Percentiles rank a stretch among this genome's conserved stretches.
These are phyloP conservation scores for Yasuhikotakia modesta DNA, from an alignment of 2,797 vertebrate genomes.

Conservation along the genomic window DNA sequence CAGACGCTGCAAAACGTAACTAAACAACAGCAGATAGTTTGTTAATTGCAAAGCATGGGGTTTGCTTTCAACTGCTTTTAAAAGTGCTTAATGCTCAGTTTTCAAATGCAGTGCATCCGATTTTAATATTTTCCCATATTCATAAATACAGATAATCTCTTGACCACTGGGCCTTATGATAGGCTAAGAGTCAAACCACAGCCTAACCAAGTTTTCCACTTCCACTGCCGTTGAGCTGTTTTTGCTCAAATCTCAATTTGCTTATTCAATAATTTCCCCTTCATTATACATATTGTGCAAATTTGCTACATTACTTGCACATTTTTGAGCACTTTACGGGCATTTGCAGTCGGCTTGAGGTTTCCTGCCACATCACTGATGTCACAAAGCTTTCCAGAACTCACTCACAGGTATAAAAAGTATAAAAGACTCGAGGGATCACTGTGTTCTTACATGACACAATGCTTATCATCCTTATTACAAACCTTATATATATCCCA, in stretches of 20 bases:
- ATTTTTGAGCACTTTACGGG: conserved; percentile 40
- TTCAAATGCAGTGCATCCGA: not conserved
- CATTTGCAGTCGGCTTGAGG: conserved; percentile 59
- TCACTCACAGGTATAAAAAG: conserved; percentile 37
- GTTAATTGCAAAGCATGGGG: no score
- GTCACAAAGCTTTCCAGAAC: conserved; percentile 58
- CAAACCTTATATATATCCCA: conserved; percentile 50
- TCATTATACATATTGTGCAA: conserved; percentile 54
- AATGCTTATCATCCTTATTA: conserved; percentile 57
- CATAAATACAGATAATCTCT: conserved; percentile 13
- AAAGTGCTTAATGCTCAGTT: not conserved
- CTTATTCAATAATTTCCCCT: conserved; percentile 57
- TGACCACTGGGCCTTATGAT: conserved; percentile 37
- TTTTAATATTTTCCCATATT: conserved; percentile 24
- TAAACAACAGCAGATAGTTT: not conserved
- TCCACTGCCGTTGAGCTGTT: conserved; percentile 53
- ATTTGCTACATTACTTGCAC: conserved; percentile 49
- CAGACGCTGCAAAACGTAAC: not conserved
- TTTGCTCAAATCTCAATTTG: conserved; percentile 46
- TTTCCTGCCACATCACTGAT: conserved; percentile 55
- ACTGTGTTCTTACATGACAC: conserved; percentile 40
- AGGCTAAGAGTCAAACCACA: conserved; percentile 39
- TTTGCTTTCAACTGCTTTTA: not conserved
- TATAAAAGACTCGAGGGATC: conserved; percentile 58
- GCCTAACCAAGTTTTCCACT: conserved; percentile 39